A percentile compares a stretch with the other conserved stretches of the same genome.
Evolutionary conservation across 2,888 invertebrate species (phyloP).

Genomic region (Malthinus flaveolus): DNA sequence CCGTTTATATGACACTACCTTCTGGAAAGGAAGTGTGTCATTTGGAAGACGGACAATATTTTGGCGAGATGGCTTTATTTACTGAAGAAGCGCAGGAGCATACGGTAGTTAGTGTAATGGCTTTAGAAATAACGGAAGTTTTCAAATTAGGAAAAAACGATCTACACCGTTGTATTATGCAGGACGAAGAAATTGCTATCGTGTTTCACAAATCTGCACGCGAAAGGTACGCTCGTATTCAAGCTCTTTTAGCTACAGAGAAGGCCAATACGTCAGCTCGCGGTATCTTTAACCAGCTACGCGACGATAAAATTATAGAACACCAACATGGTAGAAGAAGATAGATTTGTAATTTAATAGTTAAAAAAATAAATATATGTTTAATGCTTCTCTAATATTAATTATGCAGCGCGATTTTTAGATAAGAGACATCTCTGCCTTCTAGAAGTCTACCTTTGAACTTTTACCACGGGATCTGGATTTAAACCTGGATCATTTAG

Average conservation of each 20-base stretch:
- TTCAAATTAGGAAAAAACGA: slow-evolving; percentile 41
- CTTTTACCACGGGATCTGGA: too few relatives aligned
- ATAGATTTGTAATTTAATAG: too few relatives aligned
- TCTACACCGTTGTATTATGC: slow-evolving; percentile 39
- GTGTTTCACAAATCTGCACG: slow-evolving; percentile 51
- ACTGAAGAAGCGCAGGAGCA: slow-evolving; percentile 35
- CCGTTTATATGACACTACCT: slow-evolving; percentile 53
- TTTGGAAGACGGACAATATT: slow-evolving; percentile 59
- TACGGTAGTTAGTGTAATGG: slow-evolving; percentile 35
- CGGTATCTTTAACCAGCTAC: too few relatives aligned
- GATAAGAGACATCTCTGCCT: too few relatives aligned
- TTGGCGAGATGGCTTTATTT: slow-evolving; percentile 48
- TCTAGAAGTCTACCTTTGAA: too few relatives aligned
- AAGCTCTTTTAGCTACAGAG: background rate
- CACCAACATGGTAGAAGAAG: too few relatives aligned
- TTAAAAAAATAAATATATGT: too few relatives aligned
- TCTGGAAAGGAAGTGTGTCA: slow-evolving; percentile 58
- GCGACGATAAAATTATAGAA: too few relatives aligned
- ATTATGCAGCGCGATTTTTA: too few relatives aligned
- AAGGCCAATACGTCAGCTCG: too few relatives aligned
- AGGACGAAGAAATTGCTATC: slow-evolving; percentile 47
- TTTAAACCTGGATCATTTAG: too few relatives aligned
- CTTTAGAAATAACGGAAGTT: slow-evolving; percentile 48
- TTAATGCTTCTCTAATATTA: too few relatives aligned
- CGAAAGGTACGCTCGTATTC: slow-evolving; percentile 39